Evolutionary conservation across 2,797 vertebrate genomes (phyloP).

Genomic region (Channallabes apus): DNA sequence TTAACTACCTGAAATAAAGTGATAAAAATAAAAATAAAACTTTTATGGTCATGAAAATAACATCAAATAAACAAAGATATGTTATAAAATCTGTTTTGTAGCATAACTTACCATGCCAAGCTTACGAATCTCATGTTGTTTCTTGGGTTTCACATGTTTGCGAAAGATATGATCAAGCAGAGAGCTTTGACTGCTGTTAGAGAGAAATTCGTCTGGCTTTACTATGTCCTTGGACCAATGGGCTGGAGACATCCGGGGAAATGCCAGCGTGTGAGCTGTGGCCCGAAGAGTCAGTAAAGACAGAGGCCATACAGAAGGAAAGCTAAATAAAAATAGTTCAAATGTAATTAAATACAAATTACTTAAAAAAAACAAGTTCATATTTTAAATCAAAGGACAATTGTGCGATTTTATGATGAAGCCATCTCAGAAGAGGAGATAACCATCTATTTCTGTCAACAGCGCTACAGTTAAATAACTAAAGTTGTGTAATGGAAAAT

Average conservation of each 20-base stretch:
- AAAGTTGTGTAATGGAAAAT: neutral
- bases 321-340: constrained; percentile 63
- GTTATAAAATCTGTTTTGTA: neutral
- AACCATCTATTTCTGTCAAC: neutral
- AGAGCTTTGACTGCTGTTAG: constrained; percentile 85
- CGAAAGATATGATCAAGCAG: constrained; percentile 83
- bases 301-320: constrained; percentile 84
- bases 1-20: constrained; percentile 78
- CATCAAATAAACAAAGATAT: neutral
- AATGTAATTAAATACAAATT: constrained; percentile 4
- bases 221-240: neutral
- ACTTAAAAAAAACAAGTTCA: neutral
- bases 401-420: neutral
- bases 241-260: constrained; percentile 68
- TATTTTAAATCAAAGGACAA: neutral
- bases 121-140: constrained; percentile 88
- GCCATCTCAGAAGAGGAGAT: neutral
- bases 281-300: constrained; percentile 85
- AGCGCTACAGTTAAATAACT: neutral
- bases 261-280: constrained; percentile 76
- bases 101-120: constrained; percentile 74
- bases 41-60: neutral
- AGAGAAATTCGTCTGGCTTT: constrained; percentile 76
- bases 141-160: constrained; percentile 92
- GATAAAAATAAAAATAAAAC: neutral